Evolutionary conservation across 2,113 vertebrate genomes (phyloP).

Genomic region (Passer domesticus): DNA sequence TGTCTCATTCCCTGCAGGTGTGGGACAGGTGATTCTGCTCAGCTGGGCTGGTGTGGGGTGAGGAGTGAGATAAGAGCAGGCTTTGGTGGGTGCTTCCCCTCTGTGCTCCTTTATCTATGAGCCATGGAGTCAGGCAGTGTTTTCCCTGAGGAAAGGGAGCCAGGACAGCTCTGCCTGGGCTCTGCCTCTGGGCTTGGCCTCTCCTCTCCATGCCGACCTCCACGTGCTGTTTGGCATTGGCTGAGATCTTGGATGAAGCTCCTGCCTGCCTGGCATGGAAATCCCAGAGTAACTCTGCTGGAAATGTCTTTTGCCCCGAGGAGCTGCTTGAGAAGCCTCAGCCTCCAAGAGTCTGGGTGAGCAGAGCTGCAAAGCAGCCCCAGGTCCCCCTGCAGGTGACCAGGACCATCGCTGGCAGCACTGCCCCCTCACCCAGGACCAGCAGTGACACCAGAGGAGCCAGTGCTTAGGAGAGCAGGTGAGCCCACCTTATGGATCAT

Average conservation of each 20-base stretch:
- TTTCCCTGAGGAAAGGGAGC: not conserved
- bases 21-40: not conserved
- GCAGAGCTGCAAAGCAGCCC: not conserved
- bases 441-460: accelerated
- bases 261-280: not conserved
- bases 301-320: not conserved
- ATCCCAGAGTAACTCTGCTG: not conserved
- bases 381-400: not conserved
- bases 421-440: not conserved
- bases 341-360: accelerated
- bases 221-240: accelerated
- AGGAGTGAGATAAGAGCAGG: not conserved
- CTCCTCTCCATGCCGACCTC: not conserved
- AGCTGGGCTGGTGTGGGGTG: not conserved
- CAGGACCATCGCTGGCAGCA: accelerated
- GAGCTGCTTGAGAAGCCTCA: not conserved
- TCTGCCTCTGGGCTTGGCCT: not conserved
- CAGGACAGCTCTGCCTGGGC: not conserved
- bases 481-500: accelerated
- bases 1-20: not conserved
- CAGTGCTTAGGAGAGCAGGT: not conserved
- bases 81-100: accelerated
- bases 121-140: accelerated
- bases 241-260: not conserved
- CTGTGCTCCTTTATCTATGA: accelerated